Base-by-base conservation (phyloP, 1,140 invertebrate species). In the Zaprionus taronus region DNA sequence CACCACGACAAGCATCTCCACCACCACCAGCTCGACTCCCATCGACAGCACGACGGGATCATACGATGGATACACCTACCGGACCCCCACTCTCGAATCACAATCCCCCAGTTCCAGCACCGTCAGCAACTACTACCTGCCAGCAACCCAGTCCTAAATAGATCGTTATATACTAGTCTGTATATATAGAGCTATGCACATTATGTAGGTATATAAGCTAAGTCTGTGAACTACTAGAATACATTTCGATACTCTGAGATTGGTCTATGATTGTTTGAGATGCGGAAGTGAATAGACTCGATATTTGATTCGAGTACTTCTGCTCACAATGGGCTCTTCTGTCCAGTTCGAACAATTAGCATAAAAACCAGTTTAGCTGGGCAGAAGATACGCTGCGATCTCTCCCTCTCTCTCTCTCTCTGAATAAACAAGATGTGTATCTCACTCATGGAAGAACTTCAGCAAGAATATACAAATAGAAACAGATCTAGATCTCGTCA, bases 271-370 rank as follows among this genome's bases (percentile, higher is more conserved):
- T 62, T 69, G 66, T 36, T 20, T 72, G 47, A 49, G 17, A 49
- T 57, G 69, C 83, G 83, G 83, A 86, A 87, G 70, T 80, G 61
- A 57, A 67, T 60, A 5, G 47, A 57, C 44, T 38, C 41, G 20
- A 53, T 34, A 34, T 47, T 61, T 56, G 41, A 47, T 63, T 24
- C 57, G n/a, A 47, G n/a, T 69, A 51, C 36, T 36, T 20, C 38
- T 65, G 67, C 49, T 79, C 61, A 80, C 77, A 87, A 87, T 80
- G 66, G 72, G 9, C 47, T 51, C 49, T 66, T 84, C 64, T 71
- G 58, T 80, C 28, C 17, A 26, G 49, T 80, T 31, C 22, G 28
- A 36, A 24, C 36, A 70, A 87, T 86, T 86, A 87, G 72, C 83
- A 86, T 86, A 80, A 17, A 81, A 83, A 87, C 83, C 34, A 57